Conservation (phyloP, 2,113 vertebrate genomes). For the Cebidichthys violaceus region DNA sequence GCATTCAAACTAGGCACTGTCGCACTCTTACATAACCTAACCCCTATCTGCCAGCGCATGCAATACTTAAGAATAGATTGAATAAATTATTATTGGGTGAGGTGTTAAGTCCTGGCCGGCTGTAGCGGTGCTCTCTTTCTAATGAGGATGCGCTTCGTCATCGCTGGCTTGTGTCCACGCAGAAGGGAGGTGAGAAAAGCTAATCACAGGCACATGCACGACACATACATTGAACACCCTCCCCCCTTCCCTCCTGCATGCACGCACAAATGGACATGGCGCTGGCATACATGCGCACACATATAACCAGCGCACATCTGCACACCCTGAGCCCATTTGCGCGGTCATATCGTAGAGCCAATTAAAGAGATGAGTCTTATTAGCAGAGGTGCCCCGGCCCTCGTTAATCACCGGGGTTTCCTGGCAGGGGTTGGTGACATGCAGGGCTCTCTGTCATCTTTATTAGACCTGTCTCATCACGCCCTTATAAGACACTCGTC, state of each 20-base stretch:
- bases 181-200: slow-evolving; percentile 37
- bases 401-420: slow-evolving; percentile 78
- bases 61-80: slow-evolving; percentile 79
- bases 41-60: slow-evolving; percentile 54
- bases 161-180: slow-evolving; percentile 40
- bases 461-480: slow-evolving; percentile 80
- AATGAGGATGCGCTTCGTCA: slow-evolving; percentile 65
- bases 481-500: slow-evolving; percentile 80
- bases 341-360: slow-evolving; percentile 72
- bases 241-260: background rate
- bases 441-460: slow-evolving; percentile 76
- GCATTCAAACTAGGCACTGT: slow-evolving; percentile 68
- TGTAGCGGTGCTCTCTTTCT: slow-evolving; percentile 67
- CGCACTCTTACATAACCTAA: slow-evolving; percentile 73
- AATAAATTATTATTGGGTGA: slow-evolving; percentile 76
- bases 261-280: slow-evolving; percentile 38
- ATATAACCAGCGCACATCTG: background rate
- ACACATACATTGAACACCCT: background rate
- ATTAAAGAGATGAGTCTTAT: slow-evolving; percentile 85
- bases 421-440: slow-evolving; percentile 74
- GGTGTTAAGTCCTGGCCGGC: slow-evolving; percentile 73
- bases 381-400: slow-evolving; percentile 76
- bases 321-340: slow-evolving; percentile 57
- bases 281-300: background rate
- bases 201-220: slow-evolving; percentile 46